These are phyloP conservation scores for Hirundo rustica DNA, from an alignment of 2,797 vertebrate species.

Conservation along the genomic window DNA sequence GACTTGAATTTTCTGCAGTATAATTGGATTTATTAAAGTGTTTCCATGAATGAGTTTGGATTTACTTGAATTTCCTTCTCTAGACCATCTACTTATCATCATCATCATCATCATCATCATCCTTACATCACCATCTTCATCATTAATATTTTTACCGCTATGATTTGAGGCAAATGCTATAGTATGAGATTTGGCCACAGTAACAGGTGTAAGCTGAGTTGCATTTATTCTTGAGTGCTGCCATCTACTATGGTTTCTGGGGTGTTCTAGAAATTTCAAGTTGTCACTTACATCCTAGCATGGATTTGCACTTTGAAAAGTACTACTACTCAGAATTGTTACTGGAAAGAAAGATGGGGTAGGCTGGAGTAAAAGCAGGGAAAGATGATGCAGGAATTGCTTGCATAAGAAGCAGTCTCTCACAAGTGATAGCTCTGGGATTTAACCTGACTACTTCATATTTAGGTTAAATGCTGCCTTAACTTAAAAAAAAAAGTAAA, in stretches of 20 bases:
- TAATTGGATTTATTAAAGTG: not conserved
- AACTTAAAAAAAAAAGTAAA: not conserved
- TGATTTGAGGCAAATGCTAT: not conserved
- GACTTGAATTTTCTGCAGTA: not conserved
- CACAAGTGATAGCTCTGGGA: not conserved
- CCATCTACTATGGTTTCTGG: not conserved
- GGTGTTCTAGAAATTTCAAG: not conserved
- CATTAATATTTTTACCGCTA: not conserved
- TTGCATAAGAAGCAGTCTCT: not conserved
- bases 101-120: not conserved
- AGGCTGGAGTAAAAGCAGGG: not conserved
- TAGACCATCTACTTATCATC: not conserved
- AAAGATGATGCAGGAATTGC: not conserved
- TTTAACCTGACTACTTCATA: not conserved
- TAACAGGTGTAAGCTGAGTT: not conserved
- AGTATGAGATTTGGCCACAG: not conserved
- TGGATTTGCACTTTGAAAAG: not conserved
- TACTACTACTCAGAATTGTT: not conserved
- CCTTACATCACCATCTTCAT: not conserved
- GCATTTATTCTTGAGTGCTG: not conserved
- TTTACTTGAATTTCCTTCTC: not conserved
- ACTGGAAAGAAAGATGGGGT: not conserved
- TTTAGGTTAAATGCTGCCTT: not conserved
- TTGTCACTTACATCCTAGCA: not conserved
- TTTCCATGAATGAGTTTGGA: not conserved